Base-by-base conservation (phyloP, 2,888 invertebrate genomes). In the Brachyopa scutellaris region DNA sequence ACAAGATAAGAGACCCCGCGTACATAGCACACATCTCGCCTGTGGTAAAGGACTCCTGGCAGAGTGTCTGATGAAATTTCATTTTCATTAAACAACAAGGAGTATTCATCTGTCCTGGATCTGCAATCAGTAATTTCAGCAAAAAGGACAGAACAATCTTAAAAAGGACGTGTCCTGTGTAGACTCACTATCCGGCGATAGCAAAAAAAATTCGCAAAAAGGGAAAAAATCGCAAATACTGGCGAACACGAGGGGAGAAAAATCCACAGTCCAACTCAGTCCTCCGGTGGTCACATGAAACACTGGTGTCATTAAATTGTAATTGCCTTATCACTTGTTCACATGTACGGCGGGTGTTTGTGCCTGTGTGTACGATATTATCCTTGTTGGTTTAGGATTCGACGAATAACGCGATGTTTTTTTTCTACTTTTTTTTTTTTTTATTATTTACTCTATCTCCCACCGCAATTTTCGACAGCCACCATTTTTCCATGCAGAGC, bases 221-320 rank as follows among this genome's bases (percentile, higher is more conserved):
- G n/a, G n/a, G n/a, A 49, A 15, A 23, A 23, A 66, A 21, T 0
- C 1, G 19, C 15, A 40, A 21, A n/a, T 15, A 9, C 33, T 29
- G 38, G 0, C 4, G 9, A 19, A 8, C 36, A 29, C n/a, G 17
- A 21, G n/a, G 6, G 21, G 23, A 17, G 11, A 21, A 38, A 51
- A 31, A 31, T 36, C 31, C 36, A 57, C 36, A 26, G n/a, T 8
- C 47, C 21, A 45, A 45, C 45, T 33, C 62, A 15, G 47, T 57
- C 47, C 66, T 66, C 49, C 31, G 36, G 47, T 51, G 55, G 55
- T 73, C 73, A 57, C 61, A 80, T 69, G 67, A 74, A 62, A 64
- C 69, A 62, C 67, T 64, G 62, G 80, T 59, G 62, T 80, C 80
- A 74, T 74, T 80, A 80, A 80, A 80, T 80, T 80, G 64, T 80